phyloP scores from a whole-genome alignment of 2,888 invertebrate species.

The Tolmerus cingulatus region DNA sequence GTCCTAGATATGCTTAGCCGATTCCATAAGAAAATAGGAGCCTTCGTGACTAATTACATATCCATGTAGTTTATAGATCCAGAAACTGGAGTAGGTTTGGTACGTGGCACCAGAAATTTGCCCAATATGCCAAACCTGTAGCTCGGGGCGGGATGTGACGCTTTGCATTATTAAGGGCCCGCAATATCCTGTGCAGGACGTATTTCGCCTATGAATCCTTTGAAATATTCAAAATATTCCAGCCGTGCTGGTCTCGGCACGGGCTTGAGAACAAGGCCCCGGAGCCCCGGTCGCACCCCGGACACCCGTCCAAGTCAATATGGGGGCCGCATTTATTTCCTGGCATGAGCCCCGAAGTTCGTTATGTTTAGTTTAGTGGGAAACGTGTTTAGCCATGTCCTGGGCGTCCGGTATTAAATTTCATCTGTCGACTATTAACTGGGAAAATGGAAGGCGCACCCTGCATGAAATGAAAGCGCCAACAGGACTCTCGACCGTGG shows the following conservation, averaged over 20 bases:
- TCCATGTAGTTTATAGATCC: background rate
- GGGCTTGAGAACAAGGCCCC: background rate
- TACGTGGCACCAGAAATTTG: background rate
- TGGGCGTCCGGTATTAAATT: conserved; percentile 20
- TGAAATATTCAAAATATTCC: background rate
- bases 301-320: conserved; percentile 19
- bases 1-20: background rate
- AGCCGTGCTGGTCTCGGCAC: background rate
- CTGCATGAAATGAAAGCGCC: background rate
- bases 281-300: background rate
- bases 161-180: conserved; percentile 14
- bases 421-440: conserved; percentile 27
- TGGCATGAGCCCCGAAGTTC: background rate
- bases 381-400: background rate
- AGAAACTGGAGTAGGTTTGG: background rate
- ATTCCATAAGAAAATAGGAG: background rate
- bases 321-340: conserved; percentile 2
- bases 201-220: background rate
- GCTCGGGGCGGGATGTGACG: background rate
- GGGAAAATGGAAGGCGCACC: background rate
- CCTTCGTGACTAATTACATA: background rate
- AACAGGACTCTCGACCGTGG: background rate
- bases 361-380: background rate
- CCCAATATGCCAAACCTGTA: background rate
- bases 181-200: background rate